Evolutionary conservation across 2,888 invertebrate species (phyloP).

Genomic region (Cistogaster globosa): DNA sequence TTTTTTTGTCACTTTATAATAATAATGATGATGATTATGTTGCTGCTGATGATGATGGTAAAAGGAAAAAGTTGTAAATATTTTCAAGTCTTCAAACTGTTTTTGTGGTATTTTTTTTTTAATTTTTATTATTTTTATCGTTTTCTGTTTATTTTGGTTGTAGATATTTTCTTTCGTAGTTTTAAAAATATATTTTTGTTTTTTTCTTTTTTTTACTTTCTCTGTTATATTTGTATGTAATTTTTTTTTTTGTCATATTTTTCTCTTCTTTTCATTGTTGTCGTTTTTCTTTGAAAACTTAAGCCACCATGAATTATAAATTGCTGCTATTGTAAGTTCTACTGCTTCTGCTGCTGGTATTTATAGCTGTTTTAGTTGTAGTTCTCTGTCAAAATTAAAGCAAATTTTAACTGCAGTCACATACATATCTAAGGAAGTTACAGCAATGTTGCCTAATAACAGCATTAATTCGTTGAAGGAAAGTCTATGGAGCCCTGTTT

Average conservation of each 20-base stretch:
- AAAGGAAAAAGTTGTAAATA: slow-evolving; percentile 34
- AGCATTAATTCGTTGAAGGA: no score
- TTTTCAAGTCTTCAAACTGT: slow-evolving; percentile 40
- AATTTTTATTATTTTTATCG: neutral
- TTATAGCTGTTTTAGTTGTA: slow-evolving; percentile 8
- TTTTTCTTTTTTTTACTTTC: neutral
- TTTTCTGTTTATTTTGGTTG: neutral
- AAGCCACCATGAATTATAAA: slow-evolving; percentile 65
- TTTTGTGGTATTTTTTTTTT: slow-evolving; percentile 23
- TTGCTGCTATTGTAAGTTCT: slow-evolving; percentile 40
- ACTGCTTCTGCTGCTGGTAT: slow-evolving; percentile 23
- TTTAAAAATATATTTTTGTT: neutral
- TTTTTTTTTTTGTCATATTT: neutral
- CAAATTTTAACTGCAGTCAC: slow-evolving; percentile 4
- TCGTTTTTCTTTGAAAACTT: slow-evolving; percentile 41
- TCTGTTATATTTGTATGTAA: neutral
- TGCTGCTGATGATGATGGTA: slow-evolving; percentile 4
- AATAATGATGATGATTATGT: slow-evolving; percentile 7
- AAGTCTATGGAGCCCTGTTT: no score
- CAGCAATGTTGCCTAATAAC: no score
- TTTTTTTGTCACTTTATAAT: neutral
- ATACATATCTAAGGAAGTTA: neutral
- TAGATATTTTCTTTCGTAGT: neutral
- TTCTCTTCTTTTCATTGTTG: slow-evolving; percentile 6
- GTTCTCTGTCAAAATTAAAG: slow-evolving; percentile 41